phyloP scores from a whole-genome alignment of 2,797 vertebrate genomes.

The Neosilurus mollespiculum region DNA sequence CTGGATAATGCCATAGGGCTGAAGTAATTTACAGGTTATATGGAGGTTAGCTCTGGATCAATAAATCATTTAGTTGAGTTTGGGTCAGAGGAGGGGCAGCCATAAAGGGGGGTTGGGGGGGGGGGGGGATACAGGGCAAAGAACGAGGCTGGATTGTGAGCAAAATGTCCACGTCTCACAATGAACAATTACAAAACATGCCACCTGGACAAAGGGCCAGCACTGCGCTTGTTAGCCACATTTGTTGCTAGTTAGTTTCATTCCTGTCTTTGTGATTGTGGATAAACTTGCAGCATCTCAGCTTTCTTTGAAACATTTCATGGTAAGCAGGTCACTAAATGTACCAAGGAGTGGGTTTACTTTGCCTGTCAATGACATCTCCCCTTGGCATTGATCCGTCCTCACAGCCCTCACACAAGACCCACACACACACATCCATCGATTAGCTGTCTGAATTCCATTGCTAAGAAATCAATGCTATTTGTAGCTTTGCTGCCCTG shows the following conservation, averaged over 20 bases:
- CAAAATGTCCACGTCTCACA: conserved; percentile 36
- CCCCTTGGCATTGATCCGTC: conserved; percentile 72
- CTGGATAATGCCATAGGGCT: conserved; percentile 73
- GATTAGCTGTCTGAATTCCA: conserved; percentile 75
- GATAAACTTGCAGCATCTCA: background rate
- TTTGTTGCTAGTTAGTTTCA: conserved; percentile 9
- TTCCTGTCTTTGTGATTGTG: background rate
- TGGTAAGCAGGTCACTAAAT: conserved; percentile 62
- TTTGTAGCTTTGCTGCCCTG: conserved; percentile 73
- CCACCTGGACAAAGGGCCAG: conserved; percentile 12
- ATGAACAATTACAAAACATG: conserved; percentile 41
- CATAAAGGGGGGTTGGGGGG: conserved; percentile 22
- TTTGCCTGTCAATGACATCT: conserved; percentile 72
- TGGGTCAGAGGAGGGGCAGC: conserved; percentile 57
- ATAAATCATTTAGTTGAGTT: conserved; percentile 76
- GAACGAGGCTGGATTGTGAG: conserved; percentile 46
- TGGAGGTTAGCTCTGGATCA: conserved; percentile 71
- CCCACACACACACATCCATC: conserved; percentile 69
- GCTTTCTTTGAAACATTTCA: conserved; percentile 62
- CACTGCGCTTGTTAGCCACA: background rate
- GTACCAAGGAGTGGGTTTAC: conserved; percentile 66
- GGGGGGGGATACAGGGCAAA: conserved; percentile 45
- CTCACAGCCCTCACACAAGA: conserved; percentile 65
- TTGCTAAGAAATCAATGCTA: conserved; percentile 71
- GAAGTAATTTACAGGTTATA: conserved; percentile 76